phyloP scores from a whole-genome alignment of 2,888 invertebrate genomes.

The Acanthococcus lagerstroemiae region DNA sequence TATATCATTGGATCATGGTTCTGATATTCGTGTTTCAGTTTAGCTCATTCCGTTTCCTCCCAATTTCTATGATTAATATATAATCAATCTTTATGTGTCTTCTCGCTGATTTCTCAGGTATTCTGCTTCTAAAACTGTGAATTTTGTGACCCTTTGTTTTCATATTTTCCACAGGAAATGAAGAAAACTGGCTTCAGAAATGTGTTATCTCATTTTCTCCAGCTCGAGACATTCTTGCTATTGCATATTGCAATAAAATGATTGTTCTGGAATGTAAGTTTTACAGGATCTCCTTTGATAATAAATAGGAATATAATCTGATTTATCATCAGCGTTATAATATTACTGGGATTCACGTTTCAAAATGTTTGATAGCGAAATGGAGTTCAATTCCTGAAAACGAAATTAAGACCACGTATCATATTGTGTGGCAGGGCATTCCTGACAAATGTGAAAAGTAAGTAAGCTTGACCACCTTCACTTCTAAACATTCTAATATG shows the following conservation, averaged over 20 bases:
- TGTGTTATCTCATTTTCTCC: slow-evolving; percentile 60
- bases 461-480: too few relatives aligned
- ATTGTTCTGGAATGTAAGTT: slow-evolving; percentile 51
- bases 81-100: background rate
- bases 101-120: background rate
- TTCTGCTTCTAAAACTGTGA: background rate
- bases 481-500: too few relatives aligned
- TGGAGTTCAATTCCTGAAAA: slow-evolving; percentile 49
- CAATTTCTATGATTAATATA: background rate
- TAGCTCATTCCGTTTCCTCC: too few relatives aligned
- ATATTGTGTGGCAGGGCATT: slow-evolving; percentile 39
- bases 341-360: too few relatives aligned
- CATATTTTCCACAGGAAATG: slow-evolving; percentile 36
- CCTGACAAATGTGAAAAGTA: slow-evolving; percentile 28
- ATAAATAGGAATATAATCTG: too few relatives aligned
- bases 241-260: slow-evolving; percentile 55
- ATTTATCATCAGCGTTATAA: background rate
- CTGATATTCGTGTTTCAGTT: too few relatives aligned
- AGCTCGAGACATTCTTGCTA: slow-evolving; percentile 57
- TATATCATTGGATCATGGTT: too few relatives aligned
- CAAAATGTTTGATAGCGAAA: slow-evolving; percentile 47
- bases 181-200: slow-evolving; percentile 57
- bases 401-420: slow-evolving; percentile 47
- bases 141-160: slow-evolving; percentile 4
- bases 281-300: background rate